Evolutionary conservation across 2,113 vertebrate species (phyloP), one percentile per base, ranked within the genome.

Genomic region (Cariama cristata): DNA sequence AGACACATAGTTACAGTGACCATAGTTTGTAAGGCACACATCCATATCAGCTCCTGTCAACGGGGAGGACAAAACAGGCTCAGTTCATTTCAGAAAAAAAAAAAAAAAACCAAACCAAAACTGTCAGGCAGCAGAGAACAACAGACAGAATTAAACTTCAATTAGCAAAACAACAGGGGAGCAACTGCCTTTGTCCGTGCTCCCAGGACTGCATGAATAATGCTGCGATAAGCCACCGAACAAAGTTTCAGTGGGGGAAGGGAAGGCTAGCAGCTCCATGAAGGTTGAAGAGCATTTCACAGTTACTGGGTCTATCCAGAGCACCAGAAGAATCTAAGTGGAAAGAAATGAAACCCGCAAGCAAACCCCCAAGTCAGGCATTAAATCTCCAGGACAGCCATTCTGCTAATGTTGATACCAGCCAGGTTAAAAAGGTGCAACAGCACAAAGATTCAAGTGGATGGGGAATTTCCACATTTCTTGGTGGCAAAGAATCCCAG

Each of bases 21-120:
- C 99, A 55, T 99, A 99, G 98, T 99, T 99, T 97, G 99, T 99
- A 99, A 99, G 99, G 99, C 99, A 99, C 99, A 99, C 99, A 44
- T 99, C 99, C 99, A 99, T 99, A 98, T 99, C 99, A 95, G 99
- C 99, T 99, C 99, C 99, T 99, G 87, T 66, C 81, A 89, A 73
- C 22, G 32, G 87, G 59, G 79, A 69, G 52, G 82, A 95, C 68
- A 97, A 96, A 97, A 93, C 91, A 95, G 47, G 79, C 33, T 88
- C 86, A 79, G 86, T 89, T 91, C 27, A 16, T 88, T 91, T 84
- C 69, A 86, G 44, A 40, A 62, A 72, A 88, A 68, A 71, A 59
- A 69, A 44, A 27, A 20, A 44, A 12, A 44, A 44, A 44, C 42
- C 42, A 44, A 12, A 12, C 33, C n/a, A 26, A 22, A 71, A 62